Evolutionary conservation across 2,797 vertebrate genomes (phyloP).

Genomic region (Gobio occitaniae): DNA sequence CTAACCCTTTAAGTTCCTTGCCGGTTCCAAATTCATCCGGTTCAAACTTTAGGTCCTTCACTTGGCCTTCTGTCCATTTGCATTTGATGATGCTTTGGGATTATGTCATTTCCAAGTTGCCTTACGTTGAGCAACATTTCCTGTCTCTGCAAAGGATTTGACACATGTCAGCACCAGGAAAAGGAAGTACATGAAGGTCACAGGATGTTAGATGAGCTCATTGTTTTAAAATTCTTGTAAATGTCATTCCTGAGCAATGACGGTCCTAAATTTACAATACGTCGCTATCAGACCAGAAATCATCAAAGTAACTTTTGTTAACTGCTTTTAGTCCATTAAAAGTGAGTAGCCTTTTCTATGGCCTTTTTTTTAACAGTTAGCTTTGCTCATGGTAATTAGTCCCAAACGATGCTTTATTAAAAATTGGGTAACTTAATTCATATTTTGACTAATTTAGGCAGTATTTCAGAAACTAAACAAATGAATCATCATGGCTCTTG

Average conservation of each 20-base stretch:
- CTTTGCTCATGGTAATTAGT: background rate
- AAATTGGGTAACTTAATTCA: background rate
- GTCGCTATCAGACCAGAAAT: background rate
- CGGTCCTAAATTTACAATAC: background rate
- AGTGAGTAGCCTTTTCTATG: background rate
- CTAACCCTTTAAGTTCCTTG: too few species aligned
- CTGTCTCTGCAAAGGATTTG: background rate
- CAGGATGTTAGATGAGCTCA: conserved; percentile 8
- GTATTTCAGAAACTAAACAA: background rate
- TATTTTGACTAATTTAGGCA: background rate
- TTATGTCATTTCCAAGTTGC: background rate
- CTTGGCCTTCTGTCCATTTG: background rate
- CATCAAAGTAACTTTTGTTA: background rate
- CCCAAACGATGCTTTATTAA: background rate
- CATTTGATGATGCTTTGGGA: background rate
- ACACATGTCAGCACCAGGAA: conserved; percentile 8
- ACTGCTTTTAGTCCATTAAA: background rate
- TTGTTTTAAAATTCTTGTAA: background rate
- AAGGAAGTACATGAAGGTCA: conserved; percentile 2
- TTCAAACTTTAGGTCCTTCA: conserved; percentile 3
- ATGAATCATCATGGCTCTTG: background rate
- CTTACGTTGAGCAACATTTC: conserved; percentile 19
- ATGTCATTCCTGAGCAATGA: background rate
- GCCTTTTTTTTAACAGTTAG: background rate
- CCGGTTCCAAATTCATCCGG: background rate